phyloP scores from a whole-genome alignment of 2,797 vertebrate genomes.

The Macropodus opercularis region DNA sequence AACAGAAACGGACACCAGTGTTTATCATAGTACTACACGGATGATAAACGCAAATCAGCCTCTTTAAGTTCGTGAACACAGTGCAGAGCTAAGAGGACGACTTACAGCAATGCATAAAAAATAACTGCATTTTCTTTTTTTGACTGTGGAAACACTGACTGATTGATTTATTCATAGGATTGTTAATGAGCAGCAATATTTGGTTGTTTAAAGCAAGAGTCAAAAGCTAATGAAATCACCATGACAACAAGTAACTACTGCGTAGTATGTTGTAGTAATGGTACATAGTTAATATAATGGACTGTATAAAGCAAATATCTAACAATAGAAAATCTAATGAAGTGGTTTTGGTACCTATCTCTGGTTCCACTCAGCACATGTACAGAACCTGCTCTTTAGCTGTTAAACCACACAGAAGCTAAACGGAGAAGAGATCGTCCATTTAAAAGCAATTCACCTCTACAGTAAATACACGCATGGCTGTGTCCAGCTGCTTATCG shows the following conservation, averaged over 20 bases:
- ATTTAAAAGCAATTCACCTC: background rate
- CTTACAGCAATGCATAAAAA: no score
- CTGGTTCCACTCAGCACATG: background rate
- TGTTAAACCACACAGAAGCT: conserved; percentile 1
- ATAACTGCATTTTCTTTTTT: no score
- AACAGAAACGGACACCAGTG: no score
- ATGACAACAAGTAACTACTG: background rate
- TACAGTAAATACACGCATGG: background rate
- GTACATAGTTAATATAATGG: background rate
- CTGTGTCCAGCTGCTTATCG: conserved; percentile 42
- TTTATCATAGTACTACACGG: no score
- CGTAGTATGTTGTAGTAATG: no score
- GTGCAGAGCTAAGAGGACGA: no score
- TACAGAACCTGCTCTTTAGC: background rate
- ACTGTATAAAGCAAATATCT: no score
- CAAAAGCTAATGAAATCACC: background rate
- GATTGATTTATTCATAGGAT: background rate
- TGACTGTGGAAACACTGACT: background rate
- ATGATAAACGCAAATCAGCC: no score
- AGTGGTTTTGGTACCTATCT: no score
- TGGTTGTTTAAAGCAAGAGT: background rate
- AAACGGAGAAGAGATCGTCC: conserved; percentile 1
- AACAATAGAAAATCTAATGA: background rate
- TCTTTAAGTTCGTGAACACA: no score
- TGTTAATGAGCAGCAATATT: no score